phyloP scores from a whole-genome alignment of 1,140 invertebrate genomes.

The Trigoniulus corallinus region DNA sequence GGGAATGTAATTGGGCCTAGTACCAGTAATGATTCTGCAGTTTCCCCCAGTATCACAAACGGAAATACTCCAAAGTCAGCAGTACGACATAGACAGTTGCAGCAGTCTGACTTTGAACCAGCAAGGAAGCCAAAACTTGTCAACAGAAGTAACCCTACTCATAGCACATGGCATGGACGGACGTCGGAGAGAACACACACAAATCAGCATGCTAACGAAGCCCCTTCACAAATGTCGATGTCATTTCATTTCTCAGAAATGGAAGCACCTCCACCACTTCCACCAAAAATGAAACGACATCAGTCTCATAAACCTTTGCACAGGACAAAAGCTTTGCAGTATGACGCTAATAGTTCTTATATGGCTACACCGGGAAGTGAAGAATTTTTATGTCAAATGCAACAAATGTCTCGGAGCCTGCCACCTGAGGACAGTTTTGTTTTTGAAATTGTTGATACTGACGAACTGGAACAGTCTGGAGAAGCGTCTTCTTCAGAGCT shows the following conservation, averaged over 20 bases:
- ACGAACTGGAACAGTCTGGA: conserved; percentile 30
- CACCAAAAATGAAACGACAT: conserved; percentile 21
- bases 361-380: too few relatives aligned
- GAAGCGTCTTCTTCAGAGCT: background rate
- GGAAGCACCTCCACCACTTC: conserved; percentile 26
- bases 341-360: too few relatives aligned
- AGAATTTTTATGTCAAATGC: too few relatives aligned
- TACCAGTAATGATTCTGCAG: background rate
- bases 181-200: background rate
- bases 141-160: background rate
- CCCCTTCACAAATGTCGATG: background rate
- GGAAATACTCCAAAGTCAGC: background rate
- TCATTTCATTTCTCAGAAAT: background rate
- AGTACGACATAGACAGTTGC: background rate
- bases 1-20: background rate
- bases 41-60: background rate
- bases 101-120: background rate
- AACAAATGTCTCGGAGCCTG: background rate
- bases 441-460: conserved; percentile 59
- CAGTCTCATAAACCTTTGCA: conserved; percentile 25
- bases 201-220: background rate
- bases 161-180: background rate
- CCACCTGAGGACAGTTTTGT: conserved; percentile 50
- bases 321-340: conserved; percentile 23
- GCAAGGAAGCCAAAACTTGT: background rate